These are phyloP conservation scores for Siniperca undulata DNA, from an alignment of 2,797 vertebrate species.

Conservation along the genomic window DNA sequence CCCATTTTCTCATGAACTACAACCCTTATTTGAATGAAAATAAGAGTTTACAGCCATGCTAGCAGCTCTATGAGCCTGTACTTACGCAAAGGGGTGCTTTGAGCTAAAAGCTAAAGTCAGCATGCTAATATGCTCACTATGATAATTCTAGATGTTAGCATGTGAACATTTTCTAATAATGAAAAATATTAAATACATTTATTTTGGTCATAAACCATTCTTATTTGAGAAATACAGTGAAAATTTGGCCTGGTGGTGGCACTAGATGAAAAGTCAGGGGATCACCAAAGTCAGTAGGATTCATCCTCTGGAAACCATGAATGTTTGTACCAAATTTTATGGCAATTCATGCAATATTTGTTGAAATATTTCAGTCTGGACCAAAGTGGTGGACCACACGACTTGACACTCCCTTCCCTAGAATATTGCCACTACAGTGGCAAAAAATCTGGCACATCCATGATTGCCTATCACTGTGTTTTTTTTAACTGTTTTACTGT, in stretches of 20 bases:
- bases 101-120: background rate
- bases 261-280: background rate
- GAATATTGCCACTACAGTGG: no score
- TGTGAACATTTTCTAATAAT: background rate
- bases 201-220: background rate
- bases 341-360: background rate
- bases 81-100: no score
- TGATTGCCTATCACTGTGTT: background rate
- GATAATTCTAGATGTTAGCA: background rate
- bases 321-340: background rate
- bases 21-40: no score
- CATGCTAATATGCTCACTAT: background rate
- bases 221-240: background rate
- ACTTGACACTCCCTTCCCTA: background rate
- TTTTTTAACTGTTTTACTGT: background rate
- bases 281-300: background rate
- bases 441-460: background rate
- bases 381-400: background rate
- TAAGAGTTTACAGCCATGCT: background rate
- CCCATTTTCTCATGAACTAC: no score
- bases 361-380: background rate
- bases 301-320: background rate
- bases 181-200: no score
- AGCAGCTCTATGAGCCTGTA: background rate
- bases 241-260: background rate